Evolutionary conservation across 2,113 vertebrate species (phyloP), one percentile per base, ranked within the genome.

Genomic region (Chelonoidis abingdonii): DNA sequence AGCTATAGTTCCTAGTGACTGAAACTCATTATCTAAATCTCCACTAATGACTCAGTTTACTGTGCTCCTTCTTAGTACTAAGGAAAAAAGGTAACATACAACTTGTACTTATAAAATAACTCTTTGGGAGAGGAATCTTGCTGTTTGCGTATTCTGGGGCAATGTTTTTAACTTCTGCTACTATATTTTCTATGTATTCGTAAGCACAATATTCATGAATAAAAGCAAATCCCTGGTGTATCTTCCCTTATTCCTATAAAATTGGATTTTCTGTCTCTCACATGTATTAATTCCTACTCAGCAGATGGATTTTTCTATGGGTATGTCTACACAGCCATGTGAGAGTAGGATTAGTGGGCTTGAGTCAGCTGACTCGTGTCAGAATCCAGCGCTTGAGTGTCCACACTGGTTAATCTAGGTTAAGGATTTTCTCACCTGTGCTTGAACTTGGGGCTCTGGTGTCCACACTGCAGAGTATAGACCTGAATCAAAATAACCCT

Each of bases 211-310:
- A 94, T 87, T 89, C 27, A 79, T 88, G 90, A 98, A 98, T 98
- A 97, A 97, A 97, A 96, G 29, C 95, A 93, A 95, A 95, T 95
- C 94, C 76, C 85, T 94, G 94, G 90, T 17, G 88, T 56, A 47
- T 44, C n/a, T 65, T 65, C 22, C 44, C 29, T 17, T 29, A 38
- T 38, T 11, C 14, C n/a, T 69, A 16, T 53, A 21, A 80, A 72
- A 80, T 49, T 3, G 6, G 78, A 21, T 65, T 94, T 49, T 59
- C 7, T 92, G 89, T 4, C 80, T 5, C 83, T 96, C 10, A 49
- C 44, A 14, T 52, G 14, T 0, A 1, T 87, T 97, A 1, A 54
- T 84, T 89, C 87, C 35, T 19, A 35, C 65, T n/a, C 62, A 69
- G 17, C 35, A n/a, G 62, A 17, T 69, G 3, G 17, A 21, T n/a